Percentiles rank a stretch among this genome's conserved stretches.
These are phyloP conservation scores for Xestia c-nigrum DNA, from an alignment of 2,888 invertebrate genomes.

Conservation along the genomic window DNA sequence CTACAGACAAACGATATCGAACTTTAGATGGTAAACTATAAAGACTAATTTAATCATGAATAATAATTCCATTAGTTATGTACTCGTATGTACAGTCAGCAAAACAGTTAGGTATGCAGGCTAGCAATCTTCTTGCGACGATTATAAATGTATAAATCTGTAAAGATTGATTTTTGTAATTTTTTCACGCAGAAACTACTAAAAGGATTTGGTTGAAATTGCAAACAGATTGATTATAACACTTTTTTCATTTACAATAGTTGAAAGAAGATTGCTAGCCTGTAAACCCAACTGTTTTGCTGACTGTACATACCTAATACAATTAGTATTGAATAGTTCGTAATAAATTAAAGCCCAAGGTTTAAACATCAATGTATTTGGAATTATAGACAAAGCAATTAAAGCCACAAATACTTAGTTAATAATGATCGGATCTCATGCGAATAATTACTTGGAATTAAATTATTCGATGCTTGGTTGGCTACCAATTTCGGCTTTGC, in stretches of 20 bases:
- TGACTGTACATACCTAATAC: neutral
- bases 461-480: conserved; percentile 15
- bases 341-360: neutral
- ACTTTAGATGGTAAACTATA: conserved; percentile 10
- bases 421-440: conserved; percentile 1
- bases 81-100: too few relatives aligned
- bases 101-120: too few relatives aligned
- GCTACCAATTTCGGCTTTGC: conserved; percentile 10
- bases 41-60: conserved; percentile 11
- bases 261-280: too few relatives aligned
- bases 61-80: neutral
- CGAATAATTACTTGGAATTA: conserved; percentile 15
- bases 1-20: neutral
- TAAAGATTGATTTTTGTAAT: too few relatives aligned
- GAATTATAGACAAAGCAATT: conserved; percentile 1
- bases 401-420: neutral
- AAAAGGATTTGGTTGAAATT: too few relatives aligned
- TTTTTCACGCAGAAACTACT: too few relatives aligned
- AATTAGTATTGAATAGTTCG: conserved; percentile 15
- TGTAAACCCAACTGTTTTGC: too few relatives aligned
- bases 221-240: too few relatives aligned
- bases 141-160: too few relatives aligned
- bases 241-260: too few relatives aligned
- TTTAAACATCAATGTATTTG: neutral
- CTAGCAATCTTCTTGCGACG: too few relatives aligned